These are phyloP conservation scores for Hypercompe scribonia DNA, from an alignment of 2,888 invertebrate genomes.

Conservation along the genomic window DNA sequence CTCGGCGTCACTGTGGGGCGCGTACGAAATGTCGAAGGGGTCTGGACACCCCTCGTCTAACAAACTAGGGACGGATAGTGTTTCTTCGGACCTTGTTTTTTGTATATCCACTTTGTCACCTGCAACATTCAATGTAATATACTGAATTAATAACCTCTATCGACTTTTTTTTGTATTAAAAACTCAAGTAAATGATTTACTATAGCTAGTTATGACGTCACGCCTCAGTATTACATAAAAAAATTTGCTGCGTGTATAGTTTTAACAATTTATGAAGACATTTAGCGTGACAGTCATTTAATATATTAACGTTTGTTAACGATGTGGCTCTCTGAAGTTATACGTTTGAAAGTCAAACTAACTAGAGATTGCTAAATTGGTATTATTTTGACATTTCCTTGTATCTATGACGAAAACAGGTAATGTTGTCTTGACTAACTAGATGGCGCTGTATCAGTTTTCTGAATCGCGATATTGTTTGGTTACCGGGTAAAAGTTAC, in stretches of 20 bases:
- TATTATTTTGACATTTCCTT: not conserved
- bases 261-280: not conserved
- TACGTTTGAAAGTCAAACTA: not conserved
- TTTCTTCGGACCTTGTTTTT: constrained; percentile 81
- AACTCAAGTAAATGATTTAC: no score
- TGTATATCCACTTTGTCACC: constrained; percentile 74
- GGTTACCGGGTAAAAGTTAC: no score
- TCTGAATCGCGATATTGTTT: no score
- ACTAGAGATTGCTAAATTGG: not conserved
- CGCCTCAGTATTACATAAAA: no score
- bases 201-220: no score
- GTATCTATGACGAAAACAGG: no score
- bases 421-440: no score
- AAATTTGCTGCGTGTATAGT: no score
- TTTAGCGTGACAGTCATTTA: not conserved
- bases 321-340: not conserved
- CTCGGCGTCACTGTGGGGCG: constrained; percentile 59
- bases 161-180: no score
- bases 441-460: no score
- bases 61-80: constrained; percentile 68
- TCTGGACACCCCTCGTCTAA: constrained; percentile 61
- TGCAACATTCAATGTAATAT: constrained; percentile 26
- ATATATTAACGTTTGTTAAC: not conserved
- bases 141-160: no score
- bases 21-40: constrained; percentile 50